Evolutionary conservation across 1,140 invertebrate species (phyloP), one percentile per base, ranked within the genome.

Genomic region (Drosophila grimshawi): DNA sequence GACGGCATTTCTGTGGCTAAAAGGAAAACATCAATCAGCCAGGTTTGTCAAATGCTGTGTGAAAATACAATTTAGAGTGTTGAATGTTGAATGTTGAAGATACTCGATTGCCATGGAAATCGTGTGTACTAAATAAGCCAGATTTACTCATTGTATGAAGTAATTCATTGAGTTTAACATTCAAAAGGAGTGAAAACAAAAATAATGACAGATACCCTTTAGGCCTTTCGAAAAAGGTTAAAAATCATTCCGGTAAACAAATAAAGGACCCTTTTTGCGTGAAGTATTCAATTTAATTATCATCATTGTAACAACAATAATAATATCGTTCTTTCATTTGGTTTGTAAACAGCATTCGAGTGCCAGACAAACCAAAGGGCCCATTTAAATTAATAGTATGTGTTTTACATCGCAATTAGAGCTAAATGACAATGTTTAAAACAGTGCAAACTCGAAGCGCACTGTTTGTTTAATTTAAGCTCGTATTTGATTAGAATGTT

Each of bases 11-110:
- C 71, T 86, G 74, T 70, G 81, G 74, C 48, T 59, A 67, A 65
- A 39, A 61, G 52, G n/a, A 35, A 35, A 53, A 49, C 81, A 85
- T 85, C 81, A 81, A 85, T 85, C 81, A 11, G 5, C 10, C 11
- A 10, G 8, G 1, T 43, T 7, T 5, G 7, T 27, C 43, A 56
- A 30, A 27, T 37, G 45, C 35, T 64, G 33, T 49, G 33, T 74
- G 55, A 51, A 59, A 62, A 33, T 19, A 19, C 19, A 19, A 19
- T 19, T 19, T 19, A 19, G 19, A 19, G 19, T 62, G 35, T 43
- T 35, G 5, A 37, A 37, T 37, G 35, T 7, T 37, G 5, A 37
- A 7, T 37, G 5, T 7, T 37, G 5, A 37, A 7, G 5, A 5
- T 5, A 7, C 35, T 7, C 35, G 7, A 37, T 37, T 5, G 35